Conservation (phyloP, 2,797 vertebrate species). For the Molothrus aeneus region DNA sequence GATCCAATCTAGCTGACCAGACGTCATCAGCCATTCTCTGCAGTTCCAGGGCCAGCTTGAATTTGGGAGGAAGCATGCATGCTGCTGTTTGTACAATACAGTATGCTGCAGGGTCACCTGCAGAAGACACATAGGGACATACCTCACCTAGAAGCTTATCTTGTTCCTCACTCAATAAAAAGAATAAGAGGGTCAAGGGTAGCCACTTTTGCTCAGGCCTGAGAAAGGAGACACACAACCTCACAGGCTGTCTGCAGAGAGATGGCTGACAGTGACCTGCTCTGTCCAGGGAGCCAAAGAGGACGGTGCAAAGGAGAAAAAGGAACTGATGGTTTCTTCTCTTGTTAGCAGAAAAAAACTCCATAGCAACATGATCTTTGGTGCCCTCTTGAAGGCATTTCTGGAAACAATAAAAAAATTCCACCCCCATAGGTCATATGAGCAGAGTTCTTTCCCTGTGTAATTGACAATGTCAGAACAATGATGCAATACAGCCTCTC, state of each 20-base stretch:
- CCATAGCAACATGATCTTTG: not conserved
- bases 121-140: not conserved
- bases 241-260: not conserved
- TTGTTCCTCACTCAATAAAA: not conserved
- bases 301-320: not conserved
- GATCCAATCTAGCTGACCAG: not conserved
- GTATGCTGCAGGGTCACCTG: not conserved
- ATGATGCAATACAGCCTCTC: not conserved
- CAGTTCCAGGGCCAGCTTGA: not conserved
- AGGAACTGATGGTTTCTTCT: not conserved
- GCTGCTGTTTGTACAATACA: not conserved
- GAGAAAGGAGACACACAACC: rapidly evolving
- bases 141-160: not conserved
- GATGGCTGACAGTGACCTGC: not conserved
- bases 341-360: not conserved
- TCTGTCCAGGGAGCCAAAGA: not conserved
- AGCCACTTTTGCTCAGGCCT: not conserved
- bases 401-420: not conserved
- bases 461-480: not conserved
- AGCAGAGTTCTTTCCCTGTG: not conserved
- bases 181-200: not conserved
- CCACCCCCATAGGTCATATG: not conserved
- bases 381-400: not conserved
- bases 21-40: not conserved
- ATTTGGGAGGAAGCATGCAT: not conserved